Evolutionary conservation across 2,888 invertebrate genomes (phyloP).

Genomic region (Agrotis puta): DNA sequence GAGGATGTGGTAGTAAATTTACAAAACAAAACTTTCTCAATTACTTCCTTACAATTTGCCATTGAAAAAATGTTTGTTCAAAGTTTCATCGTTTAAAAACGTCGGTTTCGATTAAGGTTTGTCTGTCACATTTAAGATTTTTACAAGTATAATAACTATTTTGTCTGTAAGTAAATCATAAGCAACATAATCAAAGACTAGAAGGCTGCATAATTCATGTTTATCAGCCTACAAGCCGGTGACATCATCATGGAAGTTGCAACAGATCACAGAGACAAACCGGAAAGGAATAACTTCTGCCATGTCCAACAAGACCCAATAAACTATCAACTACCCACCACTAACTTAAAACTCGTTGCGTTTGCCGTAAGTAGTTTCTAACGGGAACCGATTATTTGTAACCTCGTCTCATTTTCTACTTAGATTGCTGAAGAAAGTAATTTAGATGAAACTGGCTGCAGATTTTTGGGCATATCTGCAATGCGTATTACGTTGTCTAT

Average conservation of each 20-base stretch:
- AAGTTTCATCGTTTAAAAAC: too few species aligned
- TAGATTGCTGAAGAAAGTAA: slow-evolving; percentile 36
- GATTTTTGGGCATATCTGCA: slow-evolving; percentile 4
- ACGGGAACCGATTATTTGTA: slow-evolving; percentile 53
- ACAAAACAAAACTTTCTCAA: too few species aligned
- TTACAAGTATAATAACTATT: not conserved
- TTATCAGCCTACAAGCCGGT: slow-evolving; percentile 36
- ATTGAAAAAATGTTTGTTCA: too few species aligned
- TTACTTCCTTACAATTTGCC: too few species aligned
- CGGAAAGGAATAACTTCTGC: slow-evolving; percentile 54
- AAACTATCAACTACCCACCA: slow-evolving; percentile 54
- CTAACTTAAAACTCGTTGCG: slow-evolving; percentile 47
- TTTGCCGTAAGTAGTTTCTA: slow-evolving; percentile 48
- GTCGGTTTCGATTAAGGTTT: too few species aligned
- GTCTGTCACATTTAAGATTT: not conserved
- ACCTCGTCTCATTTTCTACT: slow-evolving; percentile 41
- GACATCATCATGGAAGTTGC: slow-evolving; percentile 48
- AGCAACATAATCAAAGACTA: slow-evolving; percentile 4
- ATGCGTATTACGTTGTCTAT: not conserved
- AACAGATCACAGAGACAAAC: slow-evolving; percentile 37
- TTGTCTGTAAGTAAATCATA: not conserved
- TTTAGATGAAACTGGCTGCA: slow-evolving; percentile 1
- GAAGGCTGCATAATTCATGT: slow-evolving; percentile 29
- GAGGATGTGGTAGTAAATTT: too few species aligned
- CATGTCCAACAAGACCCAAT: slow-evolving; percentile 44